phyloP scores from a whole-genome alignment of 2,113 vertebrate species.

The Poeciliopsis prolifica region DNA sequence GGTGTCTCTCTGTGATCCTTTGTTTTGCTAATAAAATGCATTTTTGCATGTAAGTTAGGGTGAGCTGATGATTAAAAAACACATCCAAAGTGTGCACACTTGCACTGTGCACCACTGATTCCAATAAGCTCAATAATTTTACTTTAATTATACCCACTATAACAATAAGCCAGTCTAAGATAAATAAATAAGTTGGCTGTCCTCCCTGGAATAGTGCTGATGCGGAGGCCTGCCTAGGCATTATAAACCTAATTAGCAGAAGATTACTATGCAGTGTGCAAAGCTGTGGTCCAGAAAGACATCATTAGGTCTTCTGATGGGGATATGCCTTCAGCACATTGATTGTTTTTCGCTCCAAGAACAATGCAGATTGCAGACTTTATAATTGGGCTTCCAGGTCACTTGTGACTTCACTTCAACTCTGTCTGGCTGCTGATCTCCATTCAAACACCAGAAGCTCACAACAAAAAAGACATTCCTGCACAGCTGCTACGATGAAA shows the following conservation, averaged over 20 bases:
- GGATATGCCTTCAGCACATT: constrained; percentile 86
- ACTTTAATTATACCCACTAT: constrained; percentile 78
- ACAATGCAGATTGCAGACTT: constrained; percentile 85
- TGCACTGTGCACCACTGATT: constrained; percentile 66
- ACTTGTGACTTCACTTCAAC: constrained; percentile 76
- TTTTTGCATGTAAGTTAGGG: constrained; percentile 55
- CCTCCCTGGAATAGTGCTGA: constrained; percentile 81
- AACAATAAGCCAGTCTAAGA: constrained; percentile 75
- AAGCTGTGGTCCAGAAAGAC: constrained; percentile 85
- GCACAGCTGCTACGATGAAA: constrained; percentile 49
- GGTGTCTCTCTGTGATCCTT: constrained; percentile 21
- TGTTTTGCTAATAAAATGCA: constrained; percentile 46
- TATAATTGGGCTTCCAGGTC: constrained; percentile 83
- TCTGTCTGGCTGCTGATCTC: constrained; percentile 65
- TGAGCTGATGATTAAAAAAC: constrained; percentile 66
- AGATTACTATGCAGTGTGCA: constrained; percentile 87
- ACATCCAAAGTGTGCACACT: constrained; percentile 45
- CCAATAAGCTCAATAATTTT: constrained; percentile 76
- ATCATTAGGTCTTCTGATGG: constrained; percentile 87
- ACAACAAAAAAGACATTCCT: constrained; percentile 58
- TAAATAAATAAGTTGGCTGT: constrained; percentile 82
- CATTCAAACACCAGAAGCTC: constrained; percentile 66
- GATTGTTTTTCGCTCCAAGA: constrained; percentile 81
- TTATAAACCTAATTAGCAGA: constrained; percentile 87
- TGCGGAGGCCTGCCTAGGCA: constrained; percentile 83